phyloP scores from a whole-genome alignment of 2,113 vertebrate genomes.

The Labeo rohita region DNA sequence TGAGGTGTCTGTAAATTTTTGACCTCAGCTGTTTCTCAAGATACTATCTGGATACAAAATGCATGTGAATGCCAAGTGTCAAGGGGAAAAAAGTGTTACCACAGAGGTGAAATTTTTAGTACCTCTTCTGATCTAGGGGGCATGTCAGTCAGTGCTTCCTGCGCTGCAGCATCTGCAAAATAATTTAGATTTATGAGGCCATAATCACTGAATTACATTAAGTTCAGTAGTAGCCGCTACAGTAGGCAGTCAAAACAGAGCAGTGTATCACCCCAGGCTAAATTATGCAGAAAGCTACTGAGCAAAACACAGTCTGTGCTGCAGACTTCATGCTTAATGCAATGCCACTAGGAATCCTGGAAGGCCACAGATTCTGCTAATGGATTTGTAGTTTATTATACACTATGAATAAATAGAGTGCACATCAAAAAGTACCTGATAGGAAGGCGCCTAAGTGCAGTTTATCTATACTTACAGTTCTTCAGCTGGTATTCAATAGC shows the following conservation, averaged over 20 bases:
- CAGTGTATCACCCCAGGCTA: background rate
- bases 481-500: constrained; percentile 92
- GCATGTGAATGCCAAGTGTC: background rate
- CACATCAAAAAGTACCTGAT: background rate
- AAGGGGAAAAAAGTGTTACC: background rate
- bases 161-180: constrained; percentile 79
- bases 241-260: background rate
- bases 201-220: background rate
- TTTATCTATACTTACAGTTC: constrained; percentile 75
- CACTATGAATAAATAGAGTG: background rate
- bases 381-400: background rate
- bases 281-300: background rate
- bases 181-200: background rate
- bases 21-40: no score
- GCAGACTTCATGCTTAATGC: background rate
- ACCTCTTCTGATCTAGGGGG: constrained; percentile 90
- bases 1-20: no score
- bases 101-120: constrained; percentile 24
- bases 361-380: background rate
- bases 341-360: background rate
- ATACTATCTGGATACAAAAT: background rate
- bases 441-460: background rate
- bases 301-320: background rate
- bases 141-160: constrained; percentile 93
- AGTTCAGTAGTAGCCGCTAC: background rate